Evolutionary conservation across 2,888 invertebrate genomes (phyloP).

Genomic region (Clepsis dumicolana): DNA sequence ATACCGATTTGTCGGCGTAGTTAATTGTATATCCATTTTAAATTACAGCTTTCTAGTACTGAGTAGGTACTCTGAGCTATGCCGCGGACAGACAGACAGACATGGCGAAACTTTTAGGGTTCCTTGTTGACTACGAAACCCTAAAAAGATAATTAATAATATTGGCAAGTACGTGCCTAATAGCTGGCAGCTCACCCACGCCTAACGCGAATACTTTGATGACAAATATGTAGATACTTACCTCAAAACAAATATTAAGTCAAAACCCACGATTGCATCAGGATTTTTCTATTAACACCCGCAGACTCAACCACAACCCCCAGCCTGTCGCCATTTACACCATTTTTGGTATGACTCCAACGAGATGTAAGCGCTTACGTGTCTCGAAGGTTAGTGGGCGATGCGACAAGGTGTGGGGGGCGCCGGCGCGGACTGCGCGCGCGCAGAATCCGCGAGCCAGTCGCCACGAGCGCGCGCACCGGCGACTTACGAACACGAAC

Average conservation of each 20-base stretch:
- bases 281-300: slow-evolving; percentile 22
- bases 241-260: not conserved
- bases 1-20: too few relatives aligned
- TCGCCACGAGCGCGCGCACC: slow-evolving; percentile 81
- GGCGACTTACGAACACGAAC: slow-evolving; percentile 80
- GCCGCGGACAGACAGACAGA: too few relatives aligned
- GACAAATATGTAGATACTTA: slow-evolving; percentile 10
- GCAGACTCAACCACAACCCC: slow-evolving; percentile 54
- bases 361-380: slow-evolving; percentile 83
- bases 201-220: slow-evolving; percentile 7
- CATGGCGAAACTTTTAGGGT: not conserved
- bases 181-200: slow-evolving; percentile 11
- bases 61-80: too few relatives aligned
- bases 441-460: slow-evolving; percentile 78
- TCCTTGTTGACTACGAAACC: not conserved
- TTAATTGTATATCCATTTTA: too few relatives aligned
- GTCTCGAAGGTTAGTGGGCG: slow-evolving; percentile 80
- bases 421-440: slow-evolving; percentile 57
- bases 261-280: slow-evolving; percentile 24
- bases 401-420: slow-evolving; percentile 63
- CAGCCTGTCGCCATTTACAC: slow-evolving; percentile 62
- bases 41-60: too few relatives aligned
- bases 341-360: slow-evolving; percentile 82
- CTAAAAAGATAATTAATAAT: not conserved
- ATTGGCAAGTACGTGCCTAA: not conserved